phyloP scores from a whole-genome alignment of 2,888 invertebrate species.

The Drosophila dives region DNA sequence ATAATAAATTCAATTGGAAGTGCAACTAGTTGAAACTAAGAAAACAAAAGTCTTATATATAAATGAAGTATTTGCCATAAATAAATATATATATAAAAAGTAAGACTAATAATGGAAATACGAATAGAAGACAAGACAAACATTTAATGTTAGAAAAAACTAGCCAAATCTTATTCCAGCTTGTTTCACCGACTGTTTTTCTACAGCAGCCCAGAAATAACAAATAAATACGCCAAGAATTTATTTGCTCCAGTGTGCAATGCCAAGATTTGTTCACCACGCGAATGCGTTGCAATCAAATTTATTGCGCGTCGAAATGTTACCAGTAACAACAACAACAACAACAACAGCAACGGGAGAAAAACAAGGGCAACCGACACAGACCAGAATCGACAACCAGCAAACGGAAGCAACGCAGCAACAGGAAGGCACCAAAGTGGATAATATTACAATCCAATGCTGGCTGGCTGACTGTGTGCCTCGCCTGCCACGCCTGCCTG shows the following conservation, averaged over 20 bases:
- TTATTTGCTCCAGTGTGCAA: constrained; percentile 21
- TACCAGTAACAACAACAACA: constrained; percentile 34
- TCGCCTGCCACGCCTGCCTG: neutral
- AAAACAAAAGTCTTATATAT: neutral
- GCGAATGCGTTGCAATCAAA: constrained; percentile 70
- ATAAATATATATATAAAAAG: neutral
- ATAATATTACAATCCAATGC: constrained; percentile 63
- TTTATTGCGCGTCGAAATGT: constrained; percentile 65
- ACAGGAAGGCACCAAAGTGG: constrained; percentile 70
- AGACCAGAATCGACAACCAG: constrained; percentile 41
- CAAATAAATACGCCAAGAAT: neutral
- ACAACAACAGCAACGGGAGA: constrained; percentile 17
- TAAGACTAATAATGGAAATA: neutral
- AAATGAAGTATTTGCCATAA: neutral
- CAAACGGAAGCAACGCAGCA: constrained; percentile 58
- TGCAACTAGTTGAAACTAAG: neutral
- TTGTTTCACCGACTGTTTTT: neutral
- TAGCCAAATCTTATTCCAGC: neutral
- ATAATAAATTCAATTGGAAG: neutral
- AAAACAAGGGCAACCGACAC: constrained; percentile 20
- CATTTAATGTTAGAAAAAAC: neutral
- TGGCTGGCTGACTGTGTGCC: neutral
- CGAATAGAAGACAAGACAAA: neutral
- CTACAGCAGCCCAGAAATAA: neutral
- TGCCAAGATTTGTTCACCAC: constrained; percentile 49